A percentile compares a stretch with the other conserved stretches of the same genome.
phyloP scores from a whole-genome alignment of 2,888 invertebrate species.

The Hylaea fasciaria region DNA sequence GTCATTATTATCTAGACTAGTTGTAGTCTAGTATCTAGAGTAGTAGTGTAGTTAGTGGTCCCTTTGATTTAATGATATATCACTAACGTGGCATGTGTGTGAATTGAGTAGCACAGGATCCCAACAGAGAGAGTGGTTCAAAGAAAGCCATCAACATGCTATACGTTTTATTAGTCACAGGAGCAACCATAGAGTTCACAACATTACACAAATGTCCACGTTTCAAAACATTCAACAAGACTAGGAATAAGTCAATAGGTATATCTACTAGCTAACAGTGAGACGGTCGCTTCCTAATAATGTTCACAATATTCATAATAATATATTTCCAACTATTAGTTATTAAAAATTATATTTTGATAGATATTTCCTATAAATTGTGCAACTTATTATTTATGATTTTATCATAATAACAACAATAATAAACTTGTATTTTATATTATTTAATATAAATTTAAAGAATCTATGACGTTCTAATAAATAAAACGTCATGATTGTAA shows the following conservation, averaged over 20 bases:
- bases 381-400: constrained; percentile 6
- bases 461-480: background rate
- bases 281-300: constrained; percentile 62
- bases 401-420: constrained; percentile 15
- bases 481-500: no score
- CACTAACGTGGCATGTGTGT: no score
- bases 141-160: constrained; percentile 70
- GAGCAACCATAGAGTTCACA: constrained; percentile 71
- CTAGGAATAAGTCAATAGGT: constrained; percentile 80
- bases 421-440: background rate
- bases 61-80: no score
- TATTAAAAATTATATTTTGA: background rate
- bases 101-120: no score
- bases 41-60: no score
- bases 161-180: constrained; percentile 76
- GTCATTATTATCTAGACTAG: no score
- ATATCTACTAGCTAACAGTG: constrained; percentile 80
- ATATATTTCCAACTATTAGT: background rate
- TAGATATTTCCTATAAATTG: constrained; percentile 4
- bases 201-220: constrained; percentile 78
- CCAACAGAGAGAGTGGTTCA: constrained; percentile 23
- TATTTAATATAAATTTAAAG: background rate
- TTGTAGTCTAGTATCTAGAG: no score
- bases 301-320: constrained; percentile 2
- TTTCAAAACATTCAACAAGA: constrained; percentile 82